Conservation (phyloP, 1,140 invertebrate genomes). For the Philaenus spumarius region DNA sequence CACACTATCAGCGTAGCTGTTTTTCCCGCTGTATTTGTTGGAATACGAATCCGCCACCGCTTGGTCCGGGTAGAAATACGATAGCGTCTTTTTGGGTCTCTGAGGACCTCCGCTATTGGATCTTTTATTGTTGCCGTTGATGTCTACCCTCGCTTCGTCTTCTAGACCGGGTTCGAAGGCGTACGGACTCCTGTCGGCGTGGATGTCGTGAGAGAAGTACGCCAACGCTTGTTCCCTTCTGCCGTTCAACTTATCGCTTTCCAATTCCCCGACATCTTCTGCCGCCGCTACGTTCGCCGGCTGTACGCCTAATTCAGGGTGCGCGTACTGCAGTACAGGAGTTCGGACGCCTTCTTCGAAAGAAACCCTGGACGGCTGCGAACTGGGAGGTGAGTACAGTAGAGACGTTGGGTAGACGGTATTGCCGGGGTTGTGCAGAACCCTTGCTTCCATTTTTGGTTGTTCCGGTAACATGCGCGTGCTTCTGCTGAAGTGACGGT, state of each 20-base stretch:
- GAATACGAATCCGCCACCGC: constrained; percentile 8
- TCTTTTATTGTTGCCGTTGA: constrained; percentile 37
- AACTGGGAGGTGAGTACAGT: constrained; percentile 47
- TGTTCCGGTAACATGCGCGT: constrained; percentile 14
- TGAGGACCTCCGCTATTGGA: constrained; percentile 27
- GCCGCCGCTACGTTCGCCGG: constrained; percentile 49
- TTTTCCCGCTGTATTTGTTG: constrained; percentile 27
- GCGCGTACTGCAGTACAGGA: constrained; percentile 68
- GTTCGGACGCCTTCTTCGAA: constrained; percentile 61
- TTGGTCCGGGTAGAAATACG: constrained; percentile 25
- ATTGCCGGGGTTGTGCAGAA: constrained; percentile 57
- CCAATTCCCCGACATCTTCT: constrained; percentile 37
- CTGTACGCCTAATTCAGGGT: constrained; percentile 68
- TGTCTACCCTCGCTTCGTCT: constrained; percentile 38
- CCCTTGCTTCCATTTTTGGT: constrained; percentile 54
- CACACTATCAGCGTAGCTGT: constrained; percentile 19
- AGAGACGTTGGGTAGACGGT: constrained; percentile 54
- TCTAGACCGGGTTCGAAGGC: constrained; percentile 36
- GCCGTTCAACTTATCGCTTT: constrained; percentile 34
- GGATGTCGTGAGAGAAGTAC: constrained; percentile 36
- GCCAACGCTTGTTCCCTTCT: constrained; percentile 28
- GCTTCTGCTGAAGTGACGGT: constrained; percentile 13
- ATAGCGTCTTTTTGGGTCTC: constrained; percentile 39
- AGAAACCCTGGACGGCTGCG: constrained; percentile 36
- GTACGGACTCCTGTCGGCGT: constrained; percentile 40